phyloP scores from a whole-genome alignment of 2,113 vertebrate species.

The Ranitomeya imitator region DNA sequence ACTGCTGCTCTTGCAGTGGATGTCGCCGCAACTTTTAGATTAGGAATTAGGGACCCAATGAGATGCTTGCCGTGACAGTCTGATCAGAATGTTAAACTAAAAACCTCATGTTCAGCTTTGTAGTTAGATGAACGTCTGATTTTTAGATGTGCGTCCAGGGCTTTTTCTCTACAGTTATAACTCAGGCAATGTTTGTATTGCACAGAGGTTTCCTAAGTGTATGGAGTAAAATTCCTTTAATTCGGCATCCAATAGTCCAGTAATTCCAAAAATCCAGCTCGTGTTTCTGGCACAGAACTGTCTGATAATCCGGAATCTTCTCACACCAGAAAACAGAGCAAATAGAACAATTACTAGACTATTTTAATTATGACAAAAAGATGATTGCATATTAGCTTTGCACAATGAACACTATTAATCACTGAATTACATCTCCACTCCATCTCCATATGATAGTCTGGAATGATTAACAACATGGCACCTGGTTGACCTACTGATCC shows the following conservation, averaged over 20 bases:
- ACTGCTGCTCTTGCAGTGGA: no score
- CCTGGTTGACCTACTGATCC: neutral
- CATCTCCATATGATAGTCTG: neutral
- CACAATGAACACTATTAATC: neutral
- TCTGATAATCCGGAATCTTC: neutral
- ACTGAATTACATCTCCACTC: neutral
- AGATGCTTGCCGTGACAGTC: no score
- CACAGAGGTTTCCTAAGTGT: neutral
- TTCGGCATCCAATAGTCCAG: constrained; percentile 8
- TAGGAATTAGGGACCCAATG: no score
- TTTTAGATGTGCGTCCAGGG: no score
- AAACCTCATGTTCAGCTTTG: no score
- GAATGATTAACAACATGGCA: neutral
- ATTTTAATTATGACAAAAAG: neutral
- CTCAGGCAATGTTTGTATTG: neutral
- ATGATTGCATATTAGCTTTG: neutral
- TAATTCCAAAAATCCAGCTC: neutral
- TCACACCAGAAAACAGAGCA: neutral
- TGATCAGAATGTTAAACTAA: no score
- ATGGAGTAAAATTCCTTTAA: constrained; percentile 1
- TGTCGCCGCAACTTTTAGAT: no score
- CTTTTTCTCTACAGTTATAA: no score
- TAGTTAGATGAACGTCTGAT: no score
- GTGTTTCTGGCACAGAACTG: neutral
- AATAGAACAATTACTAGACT: neutral